A percentile compares a stretch with the other conserved stretches of the same genome.
phyloP scores from a whole-genome alignment of 2,888 invertebrate species.

The Serripes groenlandicus region DNA sequence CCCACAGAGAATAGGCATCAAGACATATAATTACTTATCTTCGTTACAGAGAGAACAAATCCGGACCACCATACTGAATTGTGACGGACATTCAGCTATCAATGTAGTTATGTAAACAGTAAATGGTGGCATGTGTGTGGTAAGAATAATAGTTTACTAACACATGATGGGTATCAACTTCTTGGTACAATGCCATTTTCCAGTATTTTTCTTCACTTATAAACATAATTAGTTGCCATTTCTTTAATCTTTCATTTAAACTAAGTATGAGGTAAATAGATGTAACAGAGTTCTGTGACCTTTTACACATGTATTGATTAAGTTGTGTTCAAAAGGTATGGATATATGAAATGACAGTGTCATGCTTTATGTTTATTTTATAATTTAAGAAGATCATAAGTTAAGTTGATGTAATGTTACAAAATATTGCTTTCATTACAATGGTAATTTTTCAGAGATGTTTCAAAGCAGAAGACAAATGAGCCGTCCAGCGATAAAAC shows the following conservation, averaged over 20 bases:
- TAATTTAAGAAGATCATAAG: neutral
- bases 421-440: neutral
- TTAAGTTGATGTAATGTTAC: neutral
- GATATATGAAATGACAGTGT: neutral
- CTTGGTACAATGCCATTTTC: slow-evolving; percentile 8
- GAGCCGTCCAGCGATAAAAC: neutral
- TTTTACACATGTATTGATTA: too few species aligned
- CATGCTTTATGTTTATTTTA: neutral
- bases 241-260: slow-evolving; percentile 7
- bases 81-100: neutral
- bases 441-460: neutral
- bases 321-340: too few species aligned
- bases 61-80: neutral
- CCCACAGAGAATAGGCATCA: too few species aligned
- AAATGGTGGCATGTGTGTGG: slow-evolving; percentile 15
- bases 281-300: neutral
- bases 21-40: too few species aligned
- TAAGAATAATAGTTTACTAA: slow-evolving; percentile 14
- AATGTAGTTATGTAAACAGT: slow-evolving; percentile 17
- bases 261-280: too few species aligned
- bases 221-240: slow-evolving; percentile 5
- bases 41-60: neutral
- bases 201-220: neutral
- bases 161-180: slow-evolving; percentile 8
- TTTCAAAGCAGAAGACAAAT: neutral